Percentiles rank a stretch among this genome's conserved stretches.
Conservation (phyloP, 2,113 vertebrate species). For the Lampris megalopsis region DNA sequence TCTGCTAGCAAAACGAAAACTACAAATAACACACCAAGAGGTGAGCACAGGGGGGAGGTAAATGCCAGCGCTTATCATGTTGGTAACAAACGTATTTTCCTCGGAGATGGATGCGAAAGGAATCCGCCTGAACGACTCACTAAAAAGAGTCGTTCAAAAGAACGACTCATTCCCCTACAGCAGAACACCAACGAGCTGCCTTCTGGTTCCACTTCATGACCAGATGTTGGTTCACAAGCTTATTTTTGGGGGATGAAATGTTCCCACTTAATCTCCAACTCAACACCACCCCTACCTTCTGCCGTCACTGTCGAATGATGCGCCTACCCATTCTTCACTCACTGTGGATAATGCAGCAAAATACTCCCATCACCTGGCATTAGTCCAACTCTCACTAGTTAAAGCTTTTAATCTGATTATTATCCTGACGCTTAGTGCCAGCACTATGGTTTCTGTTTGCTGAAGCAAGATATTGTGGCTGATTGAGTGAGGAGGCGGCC, state of each 20-base stretch:
- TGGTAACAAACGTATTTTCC: too few species aligned
- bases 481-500: conserved; percentile 44
- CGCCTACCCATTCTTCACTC: conserved; percentile 32
- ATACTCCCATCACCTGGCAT: conserved; percentile 71
- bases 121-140: too few species aligned
- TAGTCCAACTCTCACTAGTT: conserved; percentile 65
- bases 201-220: too few species aligned
- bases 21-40: too few species aligned
- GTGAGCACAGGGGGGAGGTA: too few species aligned
- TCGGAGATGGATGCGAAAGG: too few species aligned
- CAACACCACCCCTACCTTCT: conserved; percentile 50
- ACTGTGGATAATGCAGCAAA: conserved; percentile 61
- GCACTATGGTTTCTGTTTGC: conserved; percentile 63
- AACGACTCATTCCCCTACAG: too few species aligned
- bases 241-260: conserved; percentile 63
- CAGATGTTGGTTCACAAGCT: conserved; percentile 67
- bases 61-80: too few species aligned
- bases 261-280: conserved; percentile 69
- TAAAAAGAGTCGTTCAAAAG: too few species aligned
- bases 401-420: conserved; percentile 75
- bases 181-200: too few species aligned
- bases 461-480: conserved; percentile 59
- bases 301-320: conserved; percentile 41
- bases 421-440: conserved; percentile 59
- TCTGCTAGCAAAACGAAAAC: too few species aligned